Percentiles rank a stretch among this genome's conserved stretches.
Conservation (phyloP, 2,888 invertebrate genomes). For the Formica aserva region DNA sequence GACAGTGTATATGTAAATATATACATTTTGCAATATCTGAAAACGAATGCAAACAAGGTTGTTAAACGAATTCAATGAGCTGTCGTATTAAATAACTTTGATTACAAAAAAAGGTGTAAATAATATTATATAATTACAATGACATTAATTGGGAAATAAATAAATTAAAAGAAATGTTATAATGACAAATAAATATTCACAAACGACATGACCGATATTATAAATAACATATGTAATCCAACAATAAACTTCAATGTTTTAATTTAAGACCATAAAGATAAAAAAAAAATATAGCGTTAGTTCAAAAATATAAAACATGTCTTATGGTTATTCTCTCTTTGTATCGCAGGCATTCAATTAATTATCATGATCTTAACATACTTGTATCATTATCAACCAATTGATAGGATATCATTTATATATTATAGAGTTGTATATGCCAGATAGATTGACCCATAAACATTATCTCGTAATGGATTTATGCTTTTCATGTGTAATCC, state of each 20-base stretch:
- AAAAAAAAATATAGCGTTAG: neutral
- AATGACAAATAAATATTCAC: constrained; percentile 8
- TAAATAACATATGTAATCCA: neutral
- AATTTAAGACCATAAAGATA: neutral
- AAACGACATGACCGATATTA: neutral
- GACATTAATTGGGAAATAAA: neutral
- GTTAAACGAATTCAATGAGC: neutral
- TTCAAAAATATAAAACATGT: neutral
- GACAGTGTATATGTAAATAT: neutral
- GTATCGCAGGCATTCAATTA: constrained; percentile 7
- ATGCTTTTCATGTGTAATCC: neutral
- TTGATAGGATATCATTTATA: constrained; percentile 60
- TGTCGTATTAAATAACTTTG: neutral
- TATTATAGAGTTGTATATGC: constrained; percentile 17
- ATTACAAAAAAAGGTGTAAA: neutral
- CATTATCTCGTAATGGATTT: constrained; percentile 15
- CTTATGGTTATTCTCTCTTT: neutral
- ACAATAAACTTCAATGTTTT: neutral
- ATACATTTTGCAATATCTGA: neutral
- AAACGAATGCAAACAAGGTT: neutral
- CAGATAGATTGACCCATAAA: neutral
- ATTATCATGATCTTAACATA: constrained; percentile 63
- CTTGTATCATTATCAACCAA: constrained; percentile 64
- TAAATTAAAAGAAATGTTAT: neutral
- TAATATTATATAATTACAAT: neutral